phyloP scores from a whole-genome alignment of 53 echinoderm and acorn worm genomes.

The Antedon mediterranea region DNA sequence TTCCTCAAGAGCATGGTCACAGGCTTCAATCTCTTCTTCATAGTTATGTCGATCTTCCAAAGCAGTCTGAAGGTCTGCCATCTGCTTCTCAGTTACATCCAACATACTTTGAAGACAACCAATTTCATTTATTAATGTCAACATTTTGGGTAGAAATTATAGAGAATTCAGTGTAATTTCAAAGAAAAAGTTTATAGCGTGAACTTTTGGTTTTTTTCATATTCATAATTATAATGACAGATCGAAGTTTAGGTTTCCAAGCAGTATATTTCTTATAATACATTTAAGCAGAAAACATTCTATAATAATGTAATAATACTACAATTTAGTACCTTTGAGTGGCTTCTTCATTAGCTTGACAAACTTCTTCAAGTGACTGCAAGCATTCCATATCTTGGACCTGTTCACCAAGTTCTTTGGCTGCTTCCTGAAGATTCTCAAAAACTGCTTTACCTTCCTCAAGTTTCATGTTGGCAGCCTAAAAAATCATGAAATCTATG shows the following conservation, averaged over 20 bases:
- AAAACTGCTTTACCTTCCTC: conserved; percentile 16
- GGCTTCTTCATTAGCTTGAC: neutral
- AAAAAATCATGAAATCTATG: neutral
- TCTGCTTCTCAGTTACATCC: neutral
- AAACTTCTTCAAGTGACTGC: neutral
- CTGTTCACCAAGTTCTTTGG: neutral
- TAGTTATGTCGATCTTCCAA: neutral
- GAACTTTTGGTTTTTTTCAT: too few relatives aligned
- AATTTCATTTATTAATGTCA: too few relatives aligned
- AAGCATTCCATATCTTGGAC: neutral
- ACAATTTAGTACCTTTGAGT: neutral
- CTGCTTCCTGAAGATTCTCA: conserved; percentile 39
- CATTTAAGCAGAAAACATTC: too few relatives aligned
- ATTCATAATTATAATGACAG: too few relatives aligned
- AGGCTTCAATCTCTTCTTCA: neutral
- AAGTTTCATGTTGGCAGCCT: neutral
- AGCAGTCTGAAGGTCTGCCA: neutral
- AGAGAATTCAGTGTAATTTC: too few relatives aligned
- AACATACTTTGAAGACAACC: neutral
- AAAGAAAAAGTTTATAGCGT: too few relatives aligned
- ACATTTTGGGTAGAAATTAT: too few relatives aligned
- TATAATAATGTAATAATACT: too few relatives aligned
- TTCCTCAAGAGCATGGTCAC: neutral
- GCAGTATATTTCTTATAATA: too few relatives aligned
- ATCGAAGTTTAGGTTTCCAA: too few relatives aligned